These are phyloP conservation scores for Gadus macrocephalus DNA, from an alignment of 2,113 vertebrate species.

Conservation along the genomic window DNA sequence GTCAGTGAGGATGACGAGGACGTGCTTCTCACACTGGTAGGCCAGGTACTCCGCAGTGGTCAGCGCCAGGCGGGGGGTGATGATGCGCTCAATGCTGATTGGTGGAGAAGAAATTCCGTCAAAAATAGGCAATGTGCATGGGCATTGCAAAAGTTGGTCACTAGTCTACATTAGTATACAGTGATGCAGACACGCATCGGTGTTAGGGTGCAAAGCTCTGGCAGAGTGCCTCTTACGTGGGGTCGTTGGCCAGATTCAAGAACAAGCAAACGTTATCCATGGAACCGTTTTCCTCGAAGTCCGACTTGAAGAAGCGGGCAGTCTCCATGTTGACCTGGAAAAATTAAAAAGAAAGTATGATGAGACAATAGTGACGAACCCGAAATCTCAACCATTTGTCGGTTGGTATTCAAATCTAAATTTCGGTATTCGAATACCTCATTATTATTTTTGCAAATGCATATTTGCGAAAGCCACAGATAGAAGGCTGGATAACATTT, in stretches of 20 bases:
- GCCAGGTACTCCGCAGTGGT: conserved; percentile 79
- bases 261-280: conserved; percentile 85
- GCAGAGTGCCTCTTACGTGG: conserved; percentile 65
- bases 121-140: too few relatives aligned
- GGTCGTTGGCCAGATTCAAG: conserved; percentile 79
- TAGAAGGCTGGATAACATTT: too few relatives aligned
- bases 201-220: too few relatives aligned
- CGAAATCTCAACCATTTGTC: too few relatives aligned
- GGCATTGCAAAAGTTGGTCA: too few relatives aligned
- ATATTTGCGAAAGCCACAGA: too few relatives aligned
- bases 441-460: too few relatives aligned
- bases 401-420: too few relatives aligned
- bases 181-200: too few relatives aligned
- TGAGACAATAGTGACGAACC: too few relatives aligned
- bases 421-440: too few relatives aligned
- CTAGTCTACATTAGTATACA: too few relatives aligned
- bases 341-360: neutral
- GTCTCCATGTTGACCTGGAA: conserved; percentile 82
- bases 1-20: conserved; percentile 80
- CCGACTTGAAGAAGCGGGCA: conserved; percentile 80
- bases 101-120: conserved; percentile 12
- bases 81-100: conserved; percentile 78
- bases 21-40: conserved; percentile 82
- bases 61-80: conserved; percentile 78
- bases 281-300: conserved; percentile 81